Evolutionary conservation across 2,888 invertebrate genomes (phyloP), one percentile per base, ranked within the genome.

Genomic region (Athalia circularis): DNA sequence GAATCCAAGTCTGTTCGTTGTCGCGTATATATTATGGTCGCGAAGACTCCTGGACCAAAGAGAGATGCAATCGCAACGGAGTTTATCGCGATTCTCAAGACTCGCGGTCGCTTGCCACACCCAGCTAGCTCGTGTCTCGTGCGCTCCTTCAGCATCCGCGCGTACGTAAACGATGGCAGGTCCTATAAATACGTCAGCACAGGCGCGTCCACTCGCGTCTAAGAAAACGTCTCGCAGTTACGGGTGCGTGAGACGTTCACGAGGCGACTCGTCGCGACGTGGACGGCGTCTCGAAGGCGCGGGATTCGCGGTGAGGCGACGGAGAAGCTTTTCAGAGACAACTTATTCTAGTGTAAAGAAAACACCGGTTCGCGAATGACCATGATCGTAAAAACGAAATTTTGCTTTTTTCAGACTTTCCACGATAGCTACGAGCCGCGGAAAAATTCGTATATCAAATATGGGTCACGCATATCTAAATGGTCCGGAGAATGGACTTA

Each of bases 11-110:
- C 15, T 75, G 61, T 48, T 48, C 72, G 72, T 72, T 72, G 72
- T 45, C 57, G 72, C 59, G 72, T 61, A 15, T 62, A 62, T 7
- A 13, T 15, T 62, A 15, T 15, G 54, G 68, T 52, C 68, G 8
- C 59, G 72, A 57, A 59, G 72, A 72, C 75, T 75, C 75, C 47
- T 48, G 62, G 75, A 48, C 62, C 61, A 59, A 77, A 77, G 68
- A 77, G 68, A 77, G 77, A 77, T 77, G 59, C 77, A 65, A 77
- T 77, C 77, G 61, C 65, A 47, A 48, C 43, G 59, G 68, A 61
- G 61, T 68, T 77, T 77, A 77, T 77, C 77, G 77, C 61, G 68
- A 70, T 77, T 77, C 77, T 77, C 77, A 70, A 59, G 65, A 68
- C 57, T 61, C 77, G 47, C 67, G 59, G 29, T 29, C 29, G 29